Conservation (phyloP, 2,888 invertebrate species). For the Calameuta pallipes region DNA sequence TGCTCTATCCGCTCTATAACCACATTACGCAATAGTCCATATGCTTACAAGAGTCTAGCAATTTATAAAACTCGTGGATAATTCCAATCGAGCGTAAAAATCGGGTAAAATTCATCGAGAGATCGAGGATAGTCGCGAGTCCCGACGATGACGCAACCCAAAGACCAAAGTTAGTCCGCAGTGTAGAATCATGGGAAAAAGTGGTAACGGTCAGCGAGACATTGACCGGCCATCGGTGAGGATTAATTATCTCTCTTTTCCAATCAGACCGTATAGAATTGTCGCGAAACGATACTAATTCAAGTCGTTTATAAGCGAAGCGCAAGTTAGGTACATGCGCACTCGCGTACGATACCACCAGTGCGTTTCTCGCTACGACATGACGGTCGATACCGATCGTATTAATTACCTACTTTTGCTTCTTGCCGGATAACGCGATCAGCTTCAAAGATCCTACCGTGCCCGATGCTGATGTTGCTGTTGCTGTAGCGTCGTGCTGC, state of each 20-base stretch:
- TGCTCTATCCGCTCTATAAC: not conserved
- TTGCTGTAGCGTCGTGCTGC: not conserved
- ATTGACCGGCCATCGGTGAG: not conserved
- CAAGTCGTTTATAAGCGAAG: not conserved
- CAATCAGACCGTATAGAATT: not conserved
- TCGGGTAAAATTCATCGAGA: not conserved
- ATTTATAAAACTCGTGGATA: not conserved
- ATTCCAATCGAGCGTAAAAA: not conserved
- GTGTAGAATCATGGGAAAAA: not conserved
- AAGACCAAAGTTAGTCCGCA: not conserved
- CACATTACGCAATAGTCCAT: not conserved
- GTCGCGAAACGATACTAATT: not conserved
- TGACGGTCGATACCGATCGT: constrained; percentile 23
- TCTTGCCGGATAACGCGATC: constrained; percentile 24
- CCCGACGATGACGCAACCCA: not conserved
- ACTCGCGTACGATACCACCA: not conserved
- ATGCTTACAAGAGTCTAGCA: not conserved
- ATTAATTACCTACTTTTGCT: constrained; percentile 45
- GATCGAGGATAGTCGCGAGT: not conserved
- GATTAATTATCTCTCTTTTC: not conserved
- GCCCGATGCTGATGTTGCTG: not conserved
- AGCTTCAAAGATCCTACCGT: not conserved
- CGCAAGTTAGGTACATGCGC: not conserved
- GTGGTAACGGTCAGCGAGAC: not conserved
- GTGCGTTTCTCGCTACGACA: not conserved